These are phyloP conservation scores for Ceratotherium simum DNA, from an alignment of 2,113 vertebrate species.

Conservation along the genomic window DNA sequence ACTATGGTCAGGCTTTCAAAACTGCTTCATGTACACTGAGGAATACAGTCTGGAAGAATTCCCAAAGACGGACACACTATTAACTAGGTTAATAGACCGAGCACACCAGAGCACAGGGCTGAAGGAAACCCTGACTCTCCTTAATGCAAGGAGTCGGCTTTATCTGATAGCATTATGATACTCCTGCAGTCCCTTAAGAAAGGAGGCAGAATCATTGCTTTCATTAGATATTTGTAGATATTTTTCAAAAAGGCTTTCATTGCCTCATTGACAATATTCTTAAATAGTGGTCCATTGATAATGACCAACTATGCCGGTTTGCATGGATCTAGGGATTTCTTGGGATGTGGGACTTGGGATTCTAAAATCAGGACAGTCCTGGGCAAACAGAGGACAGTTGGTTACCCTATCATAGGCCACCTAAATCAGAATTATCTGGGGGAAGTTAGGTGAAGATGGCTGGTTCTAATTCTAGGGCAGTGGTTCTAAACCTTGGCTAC, in stretches of 20 bases:
- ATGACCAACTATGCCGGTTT: background rate
- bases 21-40: background rate
- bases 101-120: background rate
- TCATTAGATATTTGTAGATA: background rate
- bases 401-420: background rate
- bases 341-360: background rate
- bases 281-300: background rate
- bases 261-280: background rate
- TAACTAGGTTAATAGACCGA: background rate
- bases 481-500: background rate
- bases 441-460: background rate
- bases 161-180: background rate
- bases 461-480: background rate
- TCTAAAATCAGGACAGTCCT: background rate
- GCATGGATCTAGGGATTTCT: background rate
- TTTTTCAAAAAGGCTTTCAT: constrained; percentile 28
- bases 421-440: background rate
- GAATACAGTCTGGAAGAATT: background rate
- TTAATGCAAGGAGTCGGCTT: background rate
- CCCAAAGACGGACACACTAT: background rate
- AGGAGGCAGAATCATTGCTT: background rate
- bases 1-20: background rate
- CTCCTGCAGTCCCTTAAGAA: background rate
- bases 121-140: background rate
- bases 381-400: background rate